phyloP scores from a whole-genome alignment of 2,888 invertebrate genomes.

The Onchidella celtica region DNA sequence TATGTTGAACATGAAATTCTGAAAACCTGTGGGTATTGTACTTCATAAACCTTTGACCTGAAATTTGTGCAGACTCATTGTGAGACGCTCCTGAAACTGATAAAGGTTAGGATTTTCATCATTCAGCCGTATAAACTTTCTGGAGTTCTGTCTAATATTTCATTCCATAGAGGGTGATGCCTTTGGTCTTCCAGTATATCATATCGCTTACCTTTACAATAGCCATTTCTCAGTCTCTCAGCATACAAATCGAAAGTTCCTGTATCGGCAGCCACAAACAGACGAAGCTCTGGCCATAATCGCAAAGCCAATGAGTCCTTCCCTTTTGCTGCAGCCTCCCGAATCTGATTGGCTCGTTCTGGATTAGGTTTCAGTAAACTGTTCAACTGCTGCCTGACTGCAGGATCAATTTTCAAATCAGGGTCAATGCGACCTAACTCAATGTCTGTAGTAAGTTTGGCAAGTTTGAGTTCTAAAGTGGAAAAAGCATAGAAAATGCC shows the following conservation, averaged over 20 bases:
- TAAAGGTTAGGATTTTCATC: no score
- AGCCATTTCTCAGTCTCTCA: conserved; percentile 61
- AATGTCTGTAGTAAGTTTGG: conserved; percentile 73
- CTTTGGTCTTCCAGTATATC: no score
- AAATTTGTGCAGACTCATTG: no score
- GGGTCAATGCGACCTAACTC: conserved; percentile 67
- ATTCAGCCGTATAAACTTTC: no score
- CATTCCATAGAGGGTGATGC: no score
- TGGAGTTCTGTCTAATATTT: no score
- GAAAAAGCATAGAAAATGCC: conserved; percentile 72
- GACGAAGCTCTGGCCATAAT: conserved; percentile 72
- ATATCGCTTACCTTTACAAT: conserved; percentile 52
- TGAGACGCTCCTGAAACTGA: no score
- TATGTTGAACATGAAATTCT: no score
- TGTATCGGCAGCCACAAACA: conserved; percentile 69
- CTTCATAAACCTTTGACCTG: no score
- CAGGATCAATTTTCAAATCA: conserved; percentile 62
- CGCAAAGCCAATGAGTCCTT: conserved; percentile 66
- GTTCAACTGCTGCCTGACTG: conserved; percentile 64
- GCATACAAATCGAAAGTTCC: conserved; percentile 75
- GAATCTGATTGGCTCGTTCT: conserved; percentile 70
- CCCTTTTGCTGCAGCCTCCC: conserved; percentile 65
- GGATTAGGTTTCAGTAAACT: conserved; percentile 67
- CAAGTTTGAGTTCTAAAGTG: conserved; percentile 66
- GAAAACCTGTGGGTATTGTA: no score